Evolutionary conservation across 2,797 vertebrate species (phyloP).

Genomic region (Rousettus madagascariensis): DNA sequence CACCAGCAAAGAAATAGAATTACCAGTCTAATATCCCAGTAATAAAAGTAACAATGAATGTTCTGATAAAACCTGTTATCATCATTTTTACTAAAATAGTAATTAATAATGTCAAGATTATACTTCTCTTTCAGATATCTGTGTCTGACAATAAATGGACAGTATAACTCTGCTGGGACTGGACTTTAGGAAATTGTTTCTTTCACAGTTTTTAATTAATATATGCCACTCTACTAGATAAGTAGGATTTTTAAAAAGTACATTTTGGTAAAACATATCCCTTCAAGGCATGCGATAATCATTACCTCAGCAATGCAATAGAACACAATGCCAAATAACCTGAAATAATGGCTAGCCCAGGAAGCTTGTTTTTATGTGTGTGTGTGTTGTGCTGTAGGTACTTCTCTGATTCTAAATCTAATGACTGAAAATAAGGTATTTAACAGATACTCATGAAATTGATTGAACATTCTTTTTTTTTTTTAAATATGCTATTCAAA

Average conservation of each 20-base stretch:
- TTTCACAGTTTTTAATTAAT: background rate
- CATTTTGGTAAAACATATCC: background rate
- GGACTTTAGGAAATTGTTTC: background rate
- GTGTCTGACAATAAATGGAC: background rate
- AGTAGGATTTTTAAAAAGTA: background rate
- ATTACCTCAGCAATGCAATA: background rate
- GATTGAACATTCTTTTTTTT: background rate
- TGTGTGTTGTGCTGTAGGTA: background rate
- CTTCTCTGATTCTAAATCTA: background rate
- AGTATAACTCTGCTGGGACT: background rate
- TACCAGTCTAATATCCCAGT: background rate
- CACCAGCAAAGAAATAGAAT: background rate
- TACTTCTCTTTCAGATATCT: background rate
- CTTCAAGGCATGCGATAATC: background rate
- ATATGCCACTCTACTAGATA: background rate
- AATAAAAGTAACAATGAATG: background rate
- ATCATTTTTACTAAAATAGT: background rate
- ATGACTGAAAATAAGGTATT: background rate
- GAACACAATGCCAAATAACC: background rate
- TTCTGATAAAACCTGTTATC: background rate
- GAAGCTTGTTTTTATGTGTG: background rate
- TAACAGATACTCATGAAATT: background rate
- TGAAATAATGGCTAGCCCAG: background rate
- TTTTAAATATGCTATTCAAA: background rate
- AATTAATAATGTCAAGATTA: background rate